phyloP scores from a whole-genome alignment of 2,888 invertebrate genomes.

The Xanthia icteritia region DNA sequence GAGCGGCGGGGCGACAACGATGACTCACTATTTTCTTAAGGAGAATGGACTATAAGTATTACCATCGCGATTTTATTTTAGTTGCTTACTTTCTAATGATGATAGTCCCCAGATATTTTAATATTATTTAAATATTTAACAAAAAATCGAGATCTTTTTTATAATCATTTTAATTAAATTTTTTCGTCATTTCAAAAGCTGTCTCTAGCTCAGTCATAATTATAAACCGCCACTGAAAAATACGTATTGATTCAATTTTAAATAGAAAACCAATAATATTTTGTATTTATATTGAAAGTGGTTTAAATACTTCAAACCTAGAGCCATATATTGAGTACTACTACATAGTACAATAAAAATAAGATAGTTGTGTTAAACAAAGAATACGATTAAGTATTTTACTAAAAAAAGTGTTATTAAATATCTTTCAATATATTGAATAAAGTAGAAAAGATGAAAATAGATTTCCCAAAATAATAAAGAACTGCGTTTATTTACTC shows the following conservation, averaged over 20 bases:
- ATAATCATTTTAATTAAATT: slow-evolving; percentile 15
- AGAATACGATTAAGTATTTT: slow-evolving; percentile 43
- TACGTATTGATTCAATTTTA: slow-evolving; percentile 37
- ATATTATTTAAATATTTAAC: slow-evolving; percentile 19
- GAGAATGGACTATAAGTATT: slow-evolving; percentile 26
- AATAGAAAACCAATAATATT: slow-evolving; percentile 39
- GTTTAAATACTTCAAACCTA: slow-evolving; percentile 32
- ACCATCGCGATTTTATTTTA: slow-evolving; percentile 64
- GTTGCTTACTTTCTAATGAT: slow-evolving; percentile 35
- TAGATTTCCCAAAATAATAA: slow-evolving; percentile 57
- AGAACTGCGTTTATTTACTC: slow-evolving; percentile 63
- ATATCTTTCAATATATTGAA: slow-evolving; percentile 51
- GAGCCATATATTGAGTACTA: slow-evolving; percentile 19
- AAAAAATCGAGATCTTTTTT: slow-evolving; percentile 24
- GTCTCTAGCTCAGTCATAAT: slow-evolving; percentile 40
- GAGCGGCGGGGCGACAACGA: too few relatives aligned
- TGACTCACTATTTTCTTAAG: too few relatives aligned
- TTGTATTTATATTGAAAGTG: slow-evolving; percentile 17
- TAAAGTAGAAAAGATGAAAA: slow-evolving; percentile 65
- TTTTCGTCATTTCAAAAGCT: slow-evolving; percentile 31
- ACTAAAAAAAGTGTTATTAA: slow-evolving; percentile 43
- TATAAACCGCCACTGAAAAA: slow-evolving; percentile 19
- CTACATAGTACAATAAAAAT: slow-evolving; percentile 27
- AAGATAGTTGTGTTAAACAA: slow-evolving; percentile 30
- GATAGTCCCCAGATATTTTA: slow-evolving; percentile 45